Percentiles rank a stretch among this genome's conserved stretches.
phyloP scores from a whole-genome alignment of 2,797 vertebrate species.

The Aldrovandia affinis region DNA sequence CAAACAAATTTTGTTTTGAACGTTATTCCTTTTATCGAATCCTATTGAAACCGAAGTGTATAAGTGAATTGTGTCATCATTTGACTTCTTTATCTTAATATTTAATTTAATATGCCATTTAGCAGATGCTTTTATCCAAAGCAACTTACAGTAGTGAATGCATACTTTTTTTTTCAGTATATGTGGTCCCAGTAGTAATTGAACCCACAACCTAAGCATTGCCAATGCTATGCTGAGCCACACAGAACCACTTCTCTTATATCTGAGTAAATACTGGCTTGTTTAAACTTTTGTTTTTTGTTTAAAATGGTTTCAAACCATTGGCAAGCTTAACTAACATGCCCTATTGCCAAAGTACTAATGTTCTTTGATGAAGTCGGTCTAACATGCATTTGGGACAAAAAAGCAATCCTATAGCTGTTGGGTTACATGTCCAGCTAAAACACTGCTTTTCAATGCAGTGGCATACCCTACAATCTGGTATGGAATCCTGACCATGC shows the following conservation, averaged over 20 bases:
- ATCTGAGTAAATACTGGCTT: not conserved
- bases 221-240: too few species aligned
- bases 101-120: too few species aligned
- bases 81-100: too few species aligned
- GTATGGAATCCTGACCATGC: not conserved
- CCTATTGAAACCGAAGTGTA: not conserved
- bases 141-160: too few species aligned
- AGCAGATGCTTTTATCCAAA: too few species aligned
- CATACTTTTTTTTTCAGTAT: too few species aligned
- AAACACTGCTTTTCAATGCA: not conserved
- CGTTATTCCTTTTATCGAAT: not conserved
- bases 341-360: conserved; percentile 17
- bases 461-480: not conserved
- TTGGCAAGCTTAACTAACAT: conserved; percentile 2
- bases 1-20: not conserved
- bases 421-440: not conserved
- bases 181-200: too few species aligned
- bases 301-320: conserved; percentile 2
- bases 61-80: too few species aligned
- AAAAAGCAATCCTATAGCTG: not conserved
- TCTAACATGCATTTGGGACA: not conserved
- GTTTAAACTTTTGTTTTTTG: conserved; percentile 9
- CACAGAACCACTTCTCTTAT: not conserved
- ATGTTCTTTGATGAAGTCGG: conserved; percentile 16
- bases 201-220: too few species aligned